Evolutionary conservation across 2,888 invertebrate species (phyloP).

Genomic region (Pandemis heparana): DNA sequence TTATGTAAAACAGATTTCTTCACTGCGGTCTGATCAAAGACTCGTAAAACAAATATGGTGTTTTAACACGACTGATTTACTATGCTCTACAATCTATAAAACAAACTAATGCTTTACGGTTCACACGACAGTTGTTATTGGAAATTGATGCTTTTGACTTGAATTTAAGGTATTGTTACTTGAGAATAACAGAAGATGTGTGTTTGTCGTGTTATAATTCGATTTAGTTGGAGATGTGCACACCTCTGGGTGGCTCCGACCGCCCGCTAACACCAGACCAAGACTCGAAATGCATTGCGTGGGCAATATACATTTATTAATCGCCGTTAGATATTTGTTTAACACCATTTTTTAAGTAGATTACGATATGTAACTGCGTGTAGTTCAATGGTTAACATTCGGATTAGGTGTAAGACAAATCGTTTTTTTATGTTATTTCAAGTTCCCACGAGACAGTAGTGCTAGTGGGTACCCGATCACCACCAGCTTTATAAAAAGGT

Average conservation of each 20-base stretch:
- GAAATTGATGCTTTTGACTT: slow-evolving; percentile 54
- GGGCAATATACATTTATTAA: slow-evolving; percentile 77
- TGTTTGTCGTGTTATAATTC: slow-evolving; percentile 69
- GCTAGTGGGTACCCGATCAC: background rate
- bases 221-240: slow-evolving; percentile 78
- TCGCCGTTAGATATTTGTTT: slow-evolving; percentile 72
- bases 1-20: slow-evolving; percentile 29
- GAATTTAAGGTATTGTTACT: slow-evolving; percentile 43
- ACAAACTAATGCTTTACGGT: slow-evolving; percentile 48
- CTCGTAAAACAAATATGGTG: slow-evolving; percentile 65
- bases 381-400: slow-evolving; percentile 45
- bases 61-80: slow-evolving; percentile 67
- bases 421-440: slow-evolving; percentile 29
- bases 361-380: slow-evolving; percentile 67
- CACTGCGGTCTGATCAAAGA: slow-evolving; percentile 63
- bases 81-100: slow-evolving; percentile 60
- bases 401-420: slow-evolving; percentile 43
- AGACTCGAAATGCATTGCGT: slow-evolving; percentile 73
- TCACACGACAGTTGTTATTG: slow-evolving; percentile 36
- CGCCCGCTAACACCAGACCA: slow-evolving; percentile 77
- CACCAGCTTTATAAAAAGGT: background rate
- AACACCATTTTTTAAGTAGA: slow-evolving; percentile 68
- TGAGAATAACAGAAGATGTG: slow-evolving; percentile 43
- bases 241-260: slow-evolving; percentile 81
- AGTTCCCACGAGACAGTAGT: slow-evolving; percentile 31